phyloP scores from a whole-genome alignment of 2,113 vertebrate genomes.

The Lasiurus cinereus region DNA sequence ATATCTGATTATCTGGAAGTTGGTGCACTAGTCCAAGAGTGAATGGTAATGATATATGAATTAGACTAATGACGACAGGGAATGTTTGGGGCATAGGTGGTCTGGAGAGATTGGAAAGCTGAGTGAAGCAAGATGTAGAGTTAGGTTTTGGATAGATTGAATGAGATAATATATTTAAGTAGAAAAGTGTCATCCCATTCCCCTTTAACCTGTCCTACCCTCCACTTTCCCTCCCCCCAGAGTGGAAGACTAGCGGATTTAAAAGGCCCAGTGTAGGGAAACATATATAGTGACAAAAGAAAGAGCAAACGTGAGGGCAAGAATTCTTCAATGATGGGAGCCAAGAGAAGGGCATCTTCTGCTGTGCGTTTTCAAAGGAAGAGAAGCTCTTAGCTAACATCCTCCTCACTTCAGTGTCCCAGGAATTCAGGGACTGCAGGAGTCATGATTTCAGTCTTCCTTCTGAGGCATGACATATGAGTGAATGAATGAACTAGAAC shows the following conservation, averaged over 20 bases:
- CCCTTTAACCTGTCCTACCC: neutral
- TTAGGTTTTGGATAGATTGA: neutral
- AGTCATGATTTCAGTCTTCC: neutral
- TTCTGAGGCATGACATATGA: neutral
- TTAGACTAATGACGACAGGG: neutral
- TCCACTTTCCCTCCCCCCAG: no score
- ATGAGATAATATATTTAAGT: neutral
- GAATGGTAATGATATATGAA: neutral
- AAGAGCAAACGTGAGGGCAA: neutral
- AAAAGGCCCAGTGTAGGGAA: neutral
- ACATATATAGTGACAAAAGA: neutral
- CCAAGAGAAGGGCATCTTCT: slow-evolving; percentile 17
- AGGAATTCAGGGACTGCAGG: slow-evolving; percentile 19
- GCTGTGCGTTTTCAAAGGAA: slow-evolving; percentile 26
- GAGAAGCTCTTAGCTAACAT: slow-evolving; percentile 1
- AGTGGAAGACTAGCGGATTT: neutral
- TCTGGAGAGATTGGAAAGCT: neutral
- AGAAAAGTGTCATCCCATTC: neutral
- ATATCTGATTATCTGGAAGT: neutral
- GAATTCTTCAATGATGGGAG: neutral
- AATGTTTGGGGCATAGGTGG: neutral
- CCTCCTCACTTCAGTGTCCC: slow-evolving; percentile 1
- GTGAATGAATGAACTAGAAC: neutral
- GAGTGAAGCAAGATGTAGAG: neutral
- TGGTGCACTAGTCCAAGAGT: neutral